Evolutionary conservation across 2,888 invertebrate species (phyloP).

Genomic region (Spodoptera exigua): DNA sequence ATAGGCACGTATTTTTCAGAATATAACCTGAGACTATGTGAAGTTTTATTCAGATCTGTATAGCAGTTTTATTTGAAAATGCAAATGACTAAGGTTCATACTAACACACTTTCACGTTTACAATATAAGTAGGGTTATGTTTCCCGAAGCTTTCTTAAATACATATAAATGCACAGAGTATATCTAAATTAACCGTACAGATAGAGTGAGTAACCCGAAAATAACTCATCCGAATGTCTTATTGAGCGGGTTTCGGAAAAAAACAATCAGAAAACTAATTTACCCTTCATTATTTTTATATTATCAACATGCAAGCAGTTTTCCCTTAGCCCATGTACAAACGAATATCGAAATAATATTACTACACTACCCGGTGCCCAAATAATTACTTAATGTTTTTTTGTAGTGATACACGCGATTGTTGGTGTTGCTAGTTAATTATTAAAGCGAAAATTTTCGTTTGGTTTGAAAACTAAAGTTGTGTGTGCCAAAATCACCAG

Average conservation of each 20-base stretch:
- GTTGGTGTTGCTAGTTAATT: constrained; percentile 1
- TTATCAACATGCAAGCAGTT: constrained; percentile 19
- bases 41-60: no score
- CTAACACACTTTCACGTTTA: no score
- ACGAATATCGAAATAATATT: constrained; percentile 23
- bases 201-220: not conserved
- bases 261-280: constrained; percentile 24
- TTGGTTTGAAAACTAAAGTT: not conserved
- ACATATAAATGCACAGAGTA: no score
- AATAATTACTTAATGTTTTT: constrained; percentile 30
- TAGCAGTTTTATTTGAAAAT: no score
- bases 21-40: no score
- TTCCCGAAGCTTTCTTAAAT: no score
- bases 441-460: not conserved
- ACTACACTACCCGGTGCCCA: not conserved
- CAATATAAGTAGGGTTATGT: no score
- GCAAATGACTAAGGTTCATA: no score
- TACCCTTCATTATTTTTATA: constrained; percentile 46
- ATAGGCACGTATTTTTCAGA: no score
- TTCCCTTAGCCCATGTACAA: constrained; percentile 7
- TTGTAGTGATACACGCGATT: constrained; percentile 15
- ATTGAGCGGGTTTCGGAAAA: constrained; percentile 13
- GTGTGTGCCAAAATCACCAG: no score
- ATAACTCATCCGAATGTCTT: constrained; percentile 21
- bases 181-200: not conserved